Base-by-base conservation (phyloP, 2,888 invertebrate species). In the Nyleta sp. region DNA sequence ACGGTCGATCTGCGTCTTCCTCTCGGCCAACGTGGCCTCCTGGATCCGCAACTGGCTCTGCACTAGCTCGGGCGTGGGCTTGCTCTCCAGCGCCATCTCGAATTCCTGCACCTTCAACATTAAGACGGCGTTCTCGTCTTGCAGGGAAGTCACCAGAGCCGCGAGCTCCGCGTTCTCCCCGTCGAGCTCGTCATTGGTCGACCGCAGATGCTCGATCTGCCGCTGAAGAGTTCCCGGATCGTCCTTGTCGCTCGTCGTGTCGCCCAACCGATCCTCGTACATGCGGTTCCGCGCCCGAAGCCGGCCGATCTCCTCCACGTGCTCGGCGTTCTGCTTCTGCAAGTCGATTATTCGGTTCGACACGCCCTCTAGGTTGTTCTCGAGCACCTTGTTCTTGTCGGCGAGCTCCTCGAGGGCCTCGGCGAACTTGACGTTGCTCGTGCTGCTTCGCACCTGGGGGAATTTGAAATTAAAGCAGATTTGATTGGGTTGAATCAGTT, bases 191-290 rank as follows among this genome's bases (percentile, higher is more conserved):
- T 80, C 65, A 18, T 86, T 86, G 2, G 70, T 74, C 5, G 11
- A 76, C 0, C 83, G 83, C 0, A n/a, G 28, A 4, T 7, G 4
- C 7, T 92, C 91, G 82, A 92, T 92, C 85, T 92, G 92, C 0
- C 91, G 91, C 52, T 92, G 92, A 40, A 92, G 74, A 1, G 91
- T 89, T 4, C 85, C 40, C 44, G 81, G 92, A 84, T 92, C 92
- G 0, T 90, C 91, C 50, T 28, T 31, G 1, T 3, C 10, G 10
- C 33, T 44, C 4, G 8, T 42, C 17, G 11, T 18, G 7, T 40
- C 4, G 11, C 18, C 52, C 15, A 57, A 17, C 8, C 52, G 65
- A n/a, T 65, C 38, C 28, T 59, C 44, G 15, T 44, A 67, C 10
- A 2, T 15, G 2, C 35, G 22, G 11, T 20, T 38, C 10, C 48